phyloP scores from a whole-genome alignment of 2,797 vertebrate genomes.

The Arnoldichthys spilopterus region DNA sequence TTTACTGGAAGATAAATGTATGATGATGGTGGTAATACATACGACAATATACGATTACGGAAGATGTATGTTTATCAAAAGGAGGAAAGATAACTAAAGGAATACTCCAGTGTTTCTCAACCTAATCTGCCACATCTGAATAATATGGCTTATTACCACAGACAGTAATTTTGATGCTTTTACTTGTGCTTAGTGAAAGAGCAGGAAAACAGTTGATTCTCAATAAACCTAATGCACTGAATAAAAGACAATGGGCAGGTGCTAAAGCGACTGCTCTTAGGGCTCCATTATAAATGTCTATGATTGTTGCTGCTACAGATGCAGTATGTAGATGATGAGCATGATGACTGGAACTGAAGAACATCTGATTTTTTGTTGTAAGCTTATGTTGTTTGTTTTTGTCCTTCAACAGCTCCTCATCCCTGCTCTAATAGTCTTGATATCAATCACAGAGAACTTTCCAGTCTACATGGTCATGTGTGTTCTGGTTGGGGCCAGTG shows the following conservation, averaged over 20 bases:
- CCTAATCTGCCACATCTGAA: no score
- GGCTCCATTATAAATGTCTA: no score
- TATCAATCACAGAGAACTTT: slow-evolving; percentile 72
- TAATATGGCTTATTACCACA: no score
- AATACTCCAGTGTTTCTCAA: no score
- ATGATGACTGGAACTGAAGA: neutral
- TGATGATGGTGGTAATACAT: neutral
- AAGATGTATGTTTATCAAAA: neutral
- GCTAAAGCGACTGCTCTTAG: no score
- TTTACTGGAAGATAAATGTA: neutral
- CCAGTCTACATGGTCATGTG: slow-evolving; percentile 71
- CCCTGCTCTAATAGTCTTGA: slow-evolving; percentile 70
- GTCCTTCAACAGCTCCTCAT: slow-evolving; percentile 73
- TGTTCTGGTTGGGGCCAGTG: slow-evolving; percentile 75
- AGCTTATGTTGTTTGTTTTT: neutral
- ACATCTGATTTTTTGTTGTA: neutral
- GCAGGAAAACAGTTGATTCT: no score
- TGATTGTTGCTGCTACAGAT: no score
- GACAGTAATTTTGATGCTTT: no score
- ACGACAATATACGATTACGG: neutral
- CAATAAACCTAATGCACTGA: no score
- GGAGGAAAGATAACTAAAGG: neutral
- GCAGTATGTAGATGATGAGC: neutral
- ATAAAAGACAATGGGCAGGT: no score
- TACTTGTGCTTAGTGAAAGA: no score